Base-by-base conservation (phyloP, 2,113 vertebrate species). In the Argyrosomus japonicus region DNA sequence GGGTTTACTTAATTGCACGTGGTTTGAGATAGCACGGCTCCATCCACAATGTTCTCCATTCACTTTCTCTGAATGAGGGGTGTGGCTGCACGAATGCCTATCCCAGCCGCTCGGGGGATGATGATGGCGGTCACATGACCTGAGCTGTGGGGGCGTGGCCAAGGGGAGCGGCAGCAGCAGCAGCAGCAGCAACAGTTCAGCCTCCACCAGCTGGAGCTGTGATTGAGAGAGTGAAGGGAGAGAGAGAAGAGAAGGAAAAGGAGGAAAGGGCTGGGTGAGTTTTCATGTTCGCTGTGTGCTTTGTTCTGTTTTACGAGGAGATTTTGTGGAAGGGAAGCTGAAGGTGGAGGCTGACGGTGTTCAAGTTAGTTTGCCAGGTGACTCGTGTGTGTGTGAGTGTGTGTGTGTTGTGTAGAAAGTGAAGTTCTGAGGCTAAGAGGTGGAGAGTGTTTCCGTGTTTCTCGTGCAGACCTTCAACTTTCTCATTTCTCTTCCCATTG, bases 181-280 rank as follows among this genome's bases (percentile, higher is more conserved):
- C 36, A 56, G 68, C 60, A 75, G 72, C 51, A 73, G 92, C 83
- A 85, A 81, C 84, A 85, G 85, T 40, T 81, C 32, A 75, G 75
- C 85, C 72, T 84, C 87, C 84, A 89, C 89, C 93, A 95, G 94
- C 95, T 96, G 93, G 80, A 92, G 90, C 89, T 92, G 89, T 93
- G 92, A 94, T 91, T 93, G 91, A 91, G 92, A 89, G 85, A 87
- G 88, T 76, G 84, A 72, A 64, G 63, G 73, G 61, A 73, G 84
- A 87, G 84, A 87, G 71, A 75, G 65, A 74, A 68, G 47, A 92
- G 70, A 74, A 90, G 88, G 82, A 91, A 75, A 9, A 40, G 36
- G 2, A 89, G 91, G 82, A 89, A 91, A 93, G 92, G 92, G 89
- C 92, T 93, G 88, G 93, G 93, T 94, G 84, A 94, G 93, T 93